These are phyloP conservation scores for Camponotus floridanus DNA, from an alignment of 1,140 invertebrate genomes.

Conservation along the genomic window DNA sequence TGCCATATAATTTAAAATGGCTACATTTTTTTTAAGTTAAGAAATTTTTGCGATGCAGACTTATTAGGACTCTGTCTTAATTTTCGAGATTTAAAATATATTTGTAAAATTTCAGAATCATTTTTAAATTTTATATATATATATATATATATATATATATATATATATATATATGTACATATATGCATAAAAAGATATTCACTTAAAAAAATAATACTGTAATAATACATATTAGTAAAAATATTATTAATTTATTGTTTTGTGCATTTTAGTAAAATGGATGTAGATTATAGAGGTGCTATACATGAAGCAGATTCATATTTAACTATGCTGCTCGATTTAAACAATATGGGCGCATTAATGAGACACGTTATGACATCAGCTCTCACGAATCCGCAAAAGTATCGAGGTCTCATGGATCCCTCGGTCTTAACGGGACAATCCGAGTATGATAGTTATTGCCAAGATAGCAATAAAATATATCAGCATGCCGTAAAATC, in stretches of 20 bases:
- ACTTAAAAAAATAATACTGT: slow-evolving; percentile 39
- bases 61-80: neutral
- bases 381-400: slow-evolving; percentile 94
- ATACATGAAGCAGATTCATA: slow-evolving; percentile 94
- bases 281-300: slow-evolving; percentile 87
- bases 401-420: slow-evolving; percentile 83
- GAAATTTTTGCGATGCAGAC: too few relatives aligned
- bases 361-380: slow-evolving; percentile 97
- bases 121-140: neutral
- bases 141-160: neutral
- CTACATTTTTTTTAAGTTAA: neutral
- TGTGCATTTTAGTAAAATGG: slow-evolving; percentile 81
- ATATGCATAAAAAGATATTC: neutral
- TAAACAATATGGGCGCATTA: slow-evolving; percentile 97
- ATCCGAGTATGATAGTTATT: slow-evolving; percentile 91
- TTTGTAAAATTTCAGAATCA: neutral
- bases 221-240: neutral
- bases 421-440: slow-evolving; percentile 77
- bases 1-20: neutral
- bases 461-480: slow-evolving; percentile 90
- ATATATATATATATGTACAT: neutral
- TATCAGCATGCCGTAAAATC: slow-evolving; percentile 93
- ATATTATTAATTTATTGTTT: slow-evolving; percentile 26
- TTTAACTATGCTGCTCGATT: slow-evolving; percentile 95
- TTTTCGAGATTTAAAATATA: neutral